Conservation (phyloP, 2,888 invertebrate species). For the Acleris literana region DNA sequence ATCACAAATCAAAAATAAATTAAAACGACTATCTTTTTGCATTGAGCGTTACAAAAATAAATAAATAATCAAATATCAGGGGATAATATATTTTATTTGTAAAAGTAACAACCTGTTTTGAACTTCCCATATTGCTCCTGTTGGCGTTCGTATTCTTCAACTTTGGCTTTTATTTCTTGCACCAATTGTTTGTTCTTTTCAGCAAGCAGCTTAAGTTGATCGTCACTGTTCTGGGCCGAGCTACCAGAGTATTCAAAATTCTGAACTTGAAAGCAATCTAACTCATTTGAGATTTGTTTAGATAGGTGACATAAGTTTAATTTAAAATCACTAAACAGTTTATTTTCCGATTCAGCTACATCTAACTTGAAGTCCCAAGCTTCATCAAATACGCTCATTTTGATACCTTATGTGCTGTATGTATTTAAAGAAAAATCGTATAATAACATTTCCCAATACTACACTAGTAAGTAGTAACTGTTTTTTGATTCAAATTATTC, state of each 20-base stretch:
- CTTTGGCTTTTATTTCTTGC: conserved; percentile 59
- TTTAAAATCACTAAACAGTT: conserved; percentile 50
- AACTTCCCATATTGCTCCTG: conserved; percentile 62
- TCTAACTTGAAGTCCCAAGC: conserved; percentile 55
- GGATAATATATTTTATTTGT: not conserved
- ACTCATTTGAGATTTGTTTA: conserved; percentile 48
- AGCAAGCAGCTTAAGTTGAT: conserved; percentile 56
- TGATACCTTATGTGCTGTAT: conserved; percentile 24
- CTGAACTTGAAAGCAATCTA: conserved; percentile 54
- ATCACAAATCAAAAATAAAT: too few species aligned
- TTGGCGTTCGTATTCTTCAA: conserved; percentile 55
- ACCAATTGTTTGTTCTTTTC: conserved; percentile 64
- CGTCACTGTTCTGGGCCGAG: conserved; percentile 53
- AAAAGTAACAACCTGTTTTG: conserved; percentile 59
- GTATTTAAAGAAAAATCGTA: too few species aligned
- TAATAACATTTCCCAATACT: too few species aligned
- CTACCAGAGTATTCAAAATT: conserved; percentile 46
- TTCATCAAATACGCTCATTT: conserved; percentile 60
- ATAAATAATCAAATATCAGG: too few species aligned
- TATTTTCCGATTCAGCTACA: conserved; percentile 47
- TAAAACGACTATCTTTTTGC: too few species aligned
- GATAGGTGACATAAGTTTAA: conserved; percentile 44
- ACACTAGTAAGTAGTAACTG: too few species aligned
- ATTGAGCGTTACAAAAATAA: too few species aligned
- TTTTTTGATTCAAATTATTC: too few species aligned